Evolutionary conservation across 2,888 invertebrate species (phyloP), one percentile per base, ranked within the genome.

Genomic region (Atrina japonica): DNA sequence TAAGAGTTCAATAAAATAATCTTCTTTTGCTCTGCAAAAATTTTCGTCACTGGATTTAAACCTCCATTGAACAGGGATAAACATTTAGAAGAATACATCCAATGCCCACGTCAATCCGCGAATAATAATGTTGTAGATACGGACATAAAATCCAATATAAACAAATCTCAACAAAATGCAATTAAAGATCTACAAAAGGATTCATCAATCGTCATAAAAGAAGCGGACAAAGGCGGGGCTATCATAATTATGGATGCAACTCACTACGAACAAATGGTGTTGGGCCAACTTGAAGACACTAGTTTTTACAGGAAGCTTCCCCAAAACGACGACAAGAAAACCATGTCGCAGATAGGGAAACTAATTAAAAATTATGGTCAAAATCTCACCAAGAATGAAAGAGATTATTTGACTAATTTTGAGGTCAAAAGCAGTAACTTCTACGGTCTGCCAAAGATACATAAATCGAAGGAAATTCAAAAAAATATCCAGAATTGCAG

Each of bases 221-320:
- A 74, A 60, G 67, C 64, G 3, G 70, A 67, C 25, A 74, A 73
- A 53, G 70, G 64, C 5, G 64, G 67, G 7, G 65, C 66, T 11
- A 60, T 70, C 45, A 65, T 74, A 6, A 70, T 64, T 21, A 70
- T 74, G 67, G 64, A 74, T 9, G 60, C 23, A 14, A 29, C 43
- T n/a, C 67, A 53, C 50, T 74, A 70, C 27, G 65, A 65, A 67
- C 6, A 23, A 23, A 58, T 50, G 27, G 58, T 64, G 5, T 40
- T 63, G 16, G 45, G 66, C 59, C 66, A 70, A 49, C 47, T 70
- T 40, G 50, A 50, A 9, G 52, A 65, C 47, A 21, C n/a, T 0
- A 30, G 27, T n/a, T n/a, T n/a, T n/a, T n/a, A n/a, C n/a, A n/a
- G n/a, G n/a, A n/a, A n/a, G n/a, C n/a, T n/a, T n/a, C 41, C 47